phyloP scores from a whole-genome alignment of 2,113 vertebrate genomes.

The Eulacestoma nigropectus region DNA sequence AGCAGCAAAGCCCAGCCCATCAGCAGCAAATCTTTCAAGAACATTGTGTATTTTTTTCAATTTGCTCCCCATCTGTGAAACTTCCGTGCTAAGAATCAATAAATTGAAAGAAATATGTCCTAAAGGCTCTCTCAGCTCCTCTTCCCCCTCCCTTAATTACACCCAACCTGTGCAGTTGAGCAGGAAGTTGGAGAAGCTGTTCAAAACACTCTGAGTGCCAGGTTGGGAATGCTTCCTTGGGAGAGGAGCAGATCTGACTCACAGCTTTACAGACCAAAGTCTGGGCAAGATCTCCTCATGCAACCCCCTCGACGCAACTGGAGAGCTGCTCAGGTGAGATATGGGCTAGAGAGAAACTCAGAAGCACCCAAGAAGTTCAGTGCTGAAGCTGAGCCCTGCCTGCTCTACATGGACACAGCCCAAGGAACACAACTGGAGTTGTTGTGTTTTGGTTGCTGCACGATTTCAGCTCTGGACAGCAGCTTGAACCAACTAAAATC shows the following conservation, averaged over 20 bases:
- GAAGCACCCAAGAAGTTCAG: background rate
- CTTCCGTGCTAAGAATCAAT: constrained; percentile 35
- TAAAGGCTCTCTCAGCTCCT: background rate
- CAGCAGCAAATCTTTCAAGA: background rate
- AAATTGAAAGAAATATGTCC: constrained; percentile 5
- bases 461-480: background rate
- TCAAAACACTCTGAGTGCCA: background rate
- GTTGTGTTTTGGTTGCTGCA: background rate
- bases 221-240: background rate
- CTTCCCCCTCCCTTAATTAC: constrained; percentile 12
- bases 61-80: constrained; percentile 23
- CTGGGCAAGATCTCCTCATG: background rate
- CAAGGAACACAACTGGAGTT: background rate
- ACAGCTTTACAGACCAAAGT: background rate
- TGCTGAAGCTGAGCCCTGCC: background rate
- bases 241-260: background rate
- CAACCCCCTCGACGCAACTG: background rate
- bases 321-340: background rate
- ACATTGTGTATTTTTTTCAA: constrained; percentile 4
- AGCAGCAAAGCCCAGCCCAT: constrained; percentile 7
- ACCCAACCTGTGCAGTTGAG: background rate
- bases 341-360: background rate
- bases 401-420: background rate
- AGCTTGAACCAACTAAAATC: background rate
- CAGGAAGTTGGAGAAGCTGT: background rate